A percentile compares a stretch with the other conserved stretches of the same genome.
Conservation (phyloP, 1,140 invertebrate species). For the Drosophila seguyi region DNA sequence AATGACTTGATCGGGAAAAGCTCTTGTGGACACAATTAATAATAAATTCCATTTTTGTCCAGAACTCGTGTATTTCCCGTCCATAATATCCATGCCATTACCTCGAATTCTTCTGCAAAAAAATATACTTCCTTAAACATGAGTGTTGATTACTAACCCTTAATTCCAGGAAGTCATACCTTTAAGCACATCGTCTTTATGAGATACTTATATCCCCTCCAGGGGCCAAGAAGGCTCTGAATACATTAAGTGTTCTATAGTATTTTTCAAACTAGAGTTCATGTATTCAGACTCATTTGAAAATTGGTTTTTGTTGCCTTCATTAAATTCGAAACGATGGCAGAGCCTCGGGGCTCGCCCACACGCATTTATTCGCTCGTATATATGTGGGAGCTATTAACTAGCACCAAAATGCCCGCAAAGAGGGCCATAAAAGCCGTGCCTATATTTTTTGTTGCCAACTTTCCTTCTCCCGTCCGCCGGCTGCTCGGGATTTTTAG, state of each 20-base stretch:
- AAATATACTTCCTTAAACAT: neutral
- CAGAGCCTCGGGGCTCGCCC: constrained; percentile 26
- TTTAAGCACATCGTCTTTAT: neutral
- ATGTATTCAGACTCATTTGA: constrained; percentile 13
- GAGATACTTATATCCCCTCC: neutral
- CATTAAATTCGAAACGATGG: constrained; percentile 41
- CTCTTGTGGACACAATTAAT: neutral
- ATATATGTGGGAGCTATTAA: constrained; percentile 43
- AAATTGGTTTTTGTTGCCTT: constrained; percentile 44
- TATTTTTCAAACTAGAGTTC: constrained; percentile 7
- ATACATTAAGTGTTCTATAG: neutral
- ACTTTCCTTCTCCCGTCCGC: neutral
- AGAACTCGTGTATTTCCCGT: neutral
- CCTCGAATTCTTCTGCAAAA: neutral
- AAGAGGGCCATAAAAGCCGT: constrained; percentile 52
- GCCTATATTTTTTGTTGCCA: constrained; percentile 15
- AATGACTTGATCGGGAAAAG: too few relatives aligned
- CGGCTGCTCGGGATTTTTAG: constrained; percentile 65
- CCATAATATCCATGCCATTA: constrained; percentile 3
- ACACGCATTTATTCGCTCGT: constrained; percentile 35
- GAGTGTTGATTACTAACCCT: constrained; percentile 1
- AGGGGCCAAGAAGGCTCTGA: neutral
- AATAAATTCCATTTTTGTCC: too few relatives aligned
- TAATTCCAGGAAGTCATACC: constrained; percentile 1
- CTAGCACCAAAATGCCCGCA: constrained; percentile 66